Evolutionary conservation across 1,140 invertebrate genomes (phyloP), one percentile per base, ranked within the genome.

Genomic region (Steinernema khuongi): DNA sequence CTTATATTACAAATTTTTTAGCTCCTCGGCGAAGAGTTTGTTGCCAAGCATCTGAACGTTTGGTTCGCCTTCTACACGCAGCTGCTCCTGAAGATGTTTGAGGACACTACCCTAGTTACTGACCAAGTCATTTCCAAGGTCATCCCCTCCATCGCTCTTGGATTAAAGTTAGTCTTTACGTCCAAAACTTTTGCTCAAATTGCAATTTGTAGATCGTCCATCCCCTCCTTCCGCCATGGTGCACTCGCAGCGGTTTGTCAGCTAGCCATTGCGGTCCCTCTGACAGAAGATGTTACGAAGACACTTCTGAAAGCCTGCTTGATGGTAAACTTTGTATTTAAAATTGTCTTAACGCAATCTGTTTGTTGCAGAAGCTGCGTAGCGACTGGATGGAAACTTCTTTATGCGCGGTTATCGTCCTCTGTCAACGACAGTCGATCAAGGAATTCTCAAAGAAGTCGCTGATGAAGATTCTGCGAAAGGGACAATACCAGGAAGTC

Each of bases 41-140:
- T 76, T 28, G 74, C 74, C 17, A 43, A 31, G n/a, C 76, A 77
- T 28, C 30, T 60, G 32, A 41, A 70, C 28, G 28, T 72, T 44
- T 41, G 72, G 17, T 77, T 77, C 67, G 70, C 77, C 17, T 77
- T 77, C 32, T 70, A 72, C 41, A 71, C 76, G 1, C 74, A 77
- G 70, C 32, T 77, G 14, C 26, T 74, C 11, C 31, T 74, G 17
- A 44, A 33, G n/a, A 70, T 67, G 44, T 66, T 77, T n/a, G 41
- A 68, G 26, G 29, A 67, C 26, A 32, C 36, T 18, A 60, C 72
- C 19, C 30, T 66, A 22, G 31, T 75, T 17, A 74, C 71, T 29
- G 76, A 77, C 7, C 60, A 36, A 31, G 60, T 77, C 31, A 31
- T 77, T 19, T 79, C 76, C 26, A 77, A 76, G 44, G 29, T 76